These are phyloP conservation scores for Plodia interpunctella DNA, from an alignment of 1,140 invertebrate genomes.

Conservation along the genomic window DNA sequence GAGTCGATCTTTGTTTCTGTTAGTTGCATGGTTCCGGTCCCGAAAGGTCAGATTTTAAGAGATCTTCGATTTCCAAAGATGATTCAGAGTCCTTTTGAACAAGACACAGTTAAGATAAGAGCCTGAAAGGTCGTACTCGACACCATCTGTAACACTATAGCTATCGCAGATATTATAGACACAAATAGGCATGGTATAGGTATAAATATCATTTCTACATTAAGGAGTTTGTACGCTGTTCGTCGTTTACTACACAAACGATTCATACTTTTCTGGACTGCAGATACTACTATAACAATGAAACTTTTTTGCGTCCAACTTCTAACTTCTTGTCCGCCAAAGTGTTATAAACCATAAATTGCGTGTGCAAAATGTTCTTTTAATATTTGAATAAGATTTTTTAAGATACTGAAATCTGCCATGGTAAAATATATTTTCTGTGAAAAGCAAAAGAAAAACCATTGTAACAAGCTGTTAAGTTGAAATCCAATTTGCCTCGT, in stretches of 20 bases:
- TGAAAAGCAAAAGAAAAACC: neutral
- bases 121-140: neutral
- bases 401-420: too few species aligned
- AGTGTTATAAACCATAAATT: too few species aligned
- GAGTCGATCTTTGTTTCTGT: conserved; percentile 76
- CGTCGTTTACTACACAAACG: too few species aligned
- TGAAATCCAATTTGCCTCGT: conserved; percentile 48
- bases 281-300: too few species aligned
- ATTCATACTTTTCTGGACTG: too few species aligned
- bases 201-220: too few species aligned
- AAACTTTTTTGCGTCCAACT: too few species aligned
- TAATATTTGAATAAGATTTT: too few species aligned
- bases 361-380: too few species aligned
- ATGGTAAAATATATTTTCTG: neutral
- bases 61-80: conserved; percentile 62
- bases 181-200: neutral
- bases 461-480: conserved; percentile 50
- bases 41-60: conserved; percentile 30
- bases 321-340: too few species aligned
- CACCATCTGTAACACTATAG: conserved; percentile 4
- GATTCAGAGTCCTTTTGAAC: conserved; percentile 77
- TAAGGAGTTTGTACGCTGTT: too few species aligned
- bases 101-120: conserved; percentile 34
- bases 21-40: conserved; percentile 73
- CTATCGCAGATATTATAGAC: neutral